Evolutionary conservation across 2,113 vertebrate genomes (phyloP).

Genomic region (Salminus brasiliensis): DNA sequence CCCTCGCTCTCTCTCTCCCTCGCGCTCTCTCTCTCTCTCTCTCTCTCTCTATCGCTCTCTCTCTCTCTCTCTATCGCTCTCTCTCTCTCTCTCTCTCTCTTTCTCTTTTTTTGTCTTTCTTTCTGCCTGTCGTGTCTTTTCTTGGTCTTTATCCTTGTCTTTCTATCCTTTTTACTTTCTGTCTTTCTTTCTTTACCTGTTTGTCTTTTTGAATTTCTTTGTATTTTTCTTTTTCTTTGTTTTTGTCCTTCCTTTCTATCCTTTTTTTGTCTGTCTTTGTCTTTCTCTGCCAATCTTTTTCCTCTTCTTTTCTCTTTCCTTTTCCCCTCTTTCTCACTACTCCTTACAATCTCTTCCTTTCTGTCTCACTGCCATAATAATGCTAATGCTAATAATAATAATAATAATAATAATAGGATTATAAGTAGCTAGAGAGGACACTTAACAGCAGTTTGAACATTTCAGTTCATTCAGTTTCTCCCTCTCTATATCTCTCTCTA

Average conservation of each 20-base stretch:
- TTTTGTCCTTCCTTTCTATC: background rate
- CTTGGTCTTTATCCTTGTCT: too few species aligned
- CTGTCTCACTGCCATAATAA: background rate
- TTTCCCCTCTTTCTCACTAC: conserved; percentile 10
- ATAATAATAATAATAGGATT: too few species aligned
- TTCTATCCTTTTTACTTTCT: too few species aligned
- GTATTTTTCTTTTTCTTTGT: too few species aligned
- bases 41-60: conserved; percentile 3
- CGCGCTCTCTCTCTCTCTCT: background rate
- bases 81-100: background rate
- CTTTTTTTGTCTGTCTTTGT: background rate
- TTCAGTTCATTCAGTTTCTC: background rate
- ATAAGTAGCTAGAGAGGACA: too few species aligned
- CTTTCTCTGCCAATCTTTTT: background rate
- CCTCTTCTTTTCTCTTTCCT: background rate
- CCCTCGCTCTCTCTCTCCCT: too few species aligned
- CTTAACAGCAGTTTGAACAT: too few species aligned
- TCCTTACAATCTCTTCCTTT: background rate
- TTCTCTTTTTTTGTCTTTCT: background rate
- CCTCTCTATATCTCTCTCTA: background rate
- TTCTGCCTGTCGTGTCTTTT: background rate
- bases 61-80: background rate
- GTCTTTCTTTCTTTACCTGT: too few species aligned
- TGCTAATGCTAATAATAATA: too few species aligned
- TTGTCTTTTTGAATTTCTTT: background rate